A percentile compares a stretch with the other conserved stretches of the same genome.
Conservation (phyloP, 2,113 vertebrate species). For the Ranitomeya variabilis region DNA sequence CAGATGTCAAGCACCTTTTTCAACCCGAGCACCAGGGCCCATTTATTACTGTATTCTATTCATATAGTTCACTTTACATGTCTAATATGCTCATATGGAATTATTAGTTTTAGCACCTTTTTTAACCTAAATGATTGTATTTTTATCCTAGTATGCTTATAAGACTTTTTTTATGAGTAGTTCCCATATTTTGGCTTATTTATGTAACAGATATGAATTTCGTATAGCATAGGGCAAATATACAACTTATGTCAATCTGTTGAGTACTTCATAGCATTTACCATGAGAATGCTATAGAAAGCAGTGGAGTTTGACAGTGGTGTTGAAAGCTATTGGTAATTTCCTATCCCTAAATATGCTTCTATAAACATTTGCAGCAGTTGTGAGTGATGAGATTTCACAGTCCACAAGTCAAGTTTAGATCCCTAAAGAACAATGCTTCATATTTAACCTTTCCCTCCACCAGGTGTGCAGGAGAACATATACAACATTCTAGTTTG, state of each 20-base stretch:
- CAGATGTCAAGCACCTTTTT: too few relatives aligned
- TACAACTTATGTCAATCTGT: slow-evolving; percentile 12
- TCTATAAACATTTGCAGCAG: slow-evolving; percentile 33
- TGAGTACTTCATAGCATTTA: background rate
- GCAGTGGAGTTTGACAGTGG: background rate
- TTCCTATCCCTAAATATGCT: background rate
- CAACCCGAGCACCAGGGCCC: too few relatives aligned
- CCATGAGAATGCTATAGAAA: background rate
- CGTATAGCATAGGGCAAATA: background rate
- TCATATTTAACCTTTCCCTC: background rate
- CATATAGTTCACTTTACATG: too few relatives aligned
- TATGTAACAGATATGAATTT: background rate
- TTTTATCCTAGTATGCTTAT: background rate
- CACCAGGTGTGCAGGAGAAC: slow-evolving; percentile 16
- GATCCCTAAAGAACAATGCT: slow-evolving; percentile 17
- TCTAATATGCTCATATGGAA: too few relatives aligned
- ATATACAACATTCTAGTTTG: background rate
- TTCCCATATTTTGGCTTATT: slow-evolving; percentile 12
- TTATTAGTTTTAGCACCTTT: too few relatives aligned
- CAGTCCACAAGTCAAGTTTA: slow-evolving; percentile 6
- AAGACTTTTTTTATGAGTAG: background rate
- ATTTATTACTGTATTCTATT: too few relatives aligned
- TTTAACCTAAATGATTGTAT: background rate
- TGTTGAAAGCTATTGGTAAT: slow-evolving; percentile 25
- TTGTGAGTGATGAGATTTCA: slow-evolving; percentile 19